These are phyloP conservation scores for Temnothorax nylanderi DNA, from an alignment of 1,140 invertebrate species.

Conservation along the genomic window DNA sequence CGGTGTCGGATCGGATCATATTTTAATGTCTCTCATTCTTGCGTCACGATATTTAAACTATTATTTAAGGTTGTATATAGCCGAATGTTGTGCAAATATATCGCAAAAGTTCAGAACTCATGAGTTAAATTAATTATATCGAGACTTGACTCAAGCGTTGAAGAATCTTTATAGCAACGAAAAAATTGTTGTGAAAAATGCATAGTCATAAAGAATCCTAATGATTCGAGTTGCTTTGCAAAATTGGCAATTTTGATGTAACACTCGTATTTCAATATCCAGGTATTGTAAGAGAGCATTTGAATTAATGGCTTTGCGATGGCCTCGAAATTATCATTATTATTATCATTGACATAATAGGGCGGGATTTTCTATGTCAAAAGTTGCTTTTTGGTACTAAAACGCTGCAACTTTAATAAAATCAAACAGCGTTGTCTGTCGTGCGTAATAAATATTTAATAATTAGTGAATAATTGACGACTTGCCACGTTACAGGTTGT, in stretches of 20 bases:
- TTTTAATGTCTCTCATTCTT: background rate
- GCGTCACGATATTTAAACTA: background rate
- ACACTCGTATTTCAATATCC: slow-evolving; percentile 1
- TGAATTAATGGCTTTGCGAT: slow-evolving; percentile 12
- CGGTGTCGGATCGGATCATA: background rate
- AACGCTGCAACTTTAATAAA: slow-evolving; percentile 16
- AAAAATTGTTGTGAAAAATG: background rate
- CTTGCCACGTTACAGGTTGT: background rate
- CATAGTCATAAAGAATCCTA: background rate
- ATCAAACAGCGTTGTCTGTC: background rate
- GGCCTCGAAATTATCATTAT: background rate
- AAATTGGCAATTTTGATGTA: background rate
- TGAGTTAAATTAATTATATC: background rate
- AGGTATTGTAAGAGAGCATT: background rate
- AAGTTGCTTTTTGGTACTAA: background rate
- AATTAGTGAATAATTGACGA: slow-evolving; percentile 37
- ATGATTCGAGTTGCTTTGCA: background rate
- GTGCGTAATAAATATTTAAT: slow-evolving; percentile 22
- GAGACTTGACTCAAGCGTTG: background rate
- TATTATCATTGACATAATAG: background rate
- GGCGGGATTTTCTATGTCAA: background rate
- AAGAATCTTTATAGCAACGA: background rate
- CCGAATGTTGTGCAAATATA: background rate
- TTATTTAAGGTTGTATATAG: background rate
- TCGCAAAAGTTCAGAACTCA: background rate